phyloP scores from a whole-genome alignment of 1,140 invertebrate genomes.

The Micrasema minimum region DNA sequence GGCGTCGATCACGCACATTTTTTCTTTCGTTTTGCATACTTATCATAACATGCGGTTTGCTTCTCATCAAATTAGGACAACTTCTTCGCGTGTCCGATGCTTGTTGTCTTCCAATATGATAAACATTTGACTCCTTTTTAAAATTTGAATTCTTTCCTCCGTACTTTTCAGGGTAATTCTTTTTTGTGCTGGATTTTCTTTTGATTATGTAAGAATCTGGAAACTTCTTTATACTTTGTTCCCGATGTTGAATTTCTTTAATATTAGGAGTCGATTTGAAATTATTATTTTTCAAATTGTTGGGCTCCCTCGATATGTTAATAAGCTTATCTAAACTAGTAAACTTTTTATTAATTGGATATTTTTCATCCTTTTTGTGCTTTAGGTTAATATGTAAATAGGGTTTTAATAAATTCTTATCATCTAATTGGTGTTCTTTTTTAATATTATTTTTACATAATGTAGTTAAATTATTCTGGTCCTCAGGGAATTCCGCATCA shows the following conservation, averaged over 20 bases:
- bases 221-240: slow-evolving; percentile 48
- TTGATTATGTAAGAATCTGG: slow-evolving; percentile 51
- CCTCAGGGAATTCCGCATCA: neutral
- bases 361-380: slow-evolving; percentile 20
- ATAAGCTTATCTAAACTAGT: slow-evolving; percentile 56
- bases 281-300: slow-evolving; percentile 50
- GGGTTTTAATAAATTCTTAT: slow-evolving; percentile 27
- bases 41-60: slow-evolving; percentile 38
- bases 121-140: slow-evolving; percentile 9
- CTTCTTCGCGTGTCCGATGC: slow-evolving; percentile 40
- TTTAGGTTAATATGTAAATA: slow-evolving; percentile 7
- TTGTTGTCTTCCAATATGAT: neutral
- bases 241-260: slow-evolving; percentile 31
- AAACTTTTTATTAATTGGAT: slow-evolving; percentile 54
- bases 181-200: slow-evolving; percentile 38
- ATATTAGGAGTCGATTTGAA: slow-evolving; percentile 52
- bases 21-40: slow-evolving; percentile 21
- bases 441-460: slow-evolving; percentile 54
- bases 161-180: neutral
- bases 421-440: slow-evolving; percentile 28
- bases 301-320: slow-evolving; percentile 41
- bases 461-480: slow-evolving; percentile 4
- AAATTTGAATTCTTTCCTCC: neutral
- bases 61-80: slow-evolving; percentile 46
- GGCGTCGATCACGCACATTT: slow-evolving; percentile 17